These are phyloP conservation scores for Macrostomum cliftonense DNA, from an alignment of 2,888 invertebrate genomes.

Conservation along the genomic window DNA sequence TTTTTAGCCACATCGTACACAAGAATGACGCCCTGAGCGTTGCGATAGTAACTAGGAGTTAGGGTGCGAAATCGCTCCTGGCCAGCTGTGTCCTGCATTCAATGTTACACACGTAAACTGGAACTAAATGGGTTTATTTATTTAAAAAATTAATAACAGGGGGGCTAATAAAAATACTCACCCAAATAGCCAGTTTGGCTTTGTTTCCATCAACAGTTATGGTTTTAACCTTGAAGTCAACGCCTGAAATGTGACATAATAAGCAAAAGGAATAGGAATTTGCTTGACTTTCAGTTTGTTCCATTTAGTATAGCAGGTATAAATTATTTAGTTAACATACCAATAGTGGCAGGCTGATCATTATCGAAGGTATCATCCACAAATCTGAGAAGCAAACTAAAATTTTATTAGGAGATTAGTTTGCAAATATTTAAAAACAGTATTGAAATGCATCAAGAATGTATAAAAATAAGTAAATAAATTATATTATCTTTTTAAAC, in stretches of 20 bases:
- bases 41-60: conserved; percentile 37
- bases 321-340: conserved; percentile 23
- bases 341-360: conserved; percentile 80
- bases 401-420: too few relatives aligned
- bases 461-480: too few relatives aligned
- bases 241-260: conserved; percentile 45
- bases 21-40: conserved; percentile 34
- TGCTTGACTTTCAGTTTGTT: too few relatives aligned
- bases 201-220: conserved; percentile 73
- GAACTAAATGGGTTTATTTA: too few relatives aligned
- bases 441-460: too few relatives aligned
- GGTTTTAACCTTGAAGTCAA: conserved; percentile 78
- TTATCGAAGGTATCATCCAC: conserved; percentile 84
- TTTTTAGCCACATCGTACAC: conserved; percentile 84
- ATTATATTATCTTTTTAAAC: too few relatives aligned
- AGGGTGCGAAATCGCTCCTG: conserved; percentile 35
- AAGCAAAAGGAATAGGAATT: too few relatives aligned
- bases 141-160: too few relatives aligned
- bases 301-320: too few relatives aligned
- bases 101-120: too few relatives aligned
- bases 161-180: conserved; percentile 33
- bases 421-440: too few relatives aligned
- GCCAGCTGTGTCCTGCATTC: conserved; percentile 15
- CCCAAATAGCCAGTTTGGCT: conserved; percentile 74
- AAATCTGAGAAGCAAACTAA: conserved; percentile 72